Percentiles rank a stretch among this genome's conserved stretches.
These are phyloP conservation scores for Xenus cinereus DNA, from an alignment of 2,113 vertebrate genomes.

Conservation along the genomic window DNA sequence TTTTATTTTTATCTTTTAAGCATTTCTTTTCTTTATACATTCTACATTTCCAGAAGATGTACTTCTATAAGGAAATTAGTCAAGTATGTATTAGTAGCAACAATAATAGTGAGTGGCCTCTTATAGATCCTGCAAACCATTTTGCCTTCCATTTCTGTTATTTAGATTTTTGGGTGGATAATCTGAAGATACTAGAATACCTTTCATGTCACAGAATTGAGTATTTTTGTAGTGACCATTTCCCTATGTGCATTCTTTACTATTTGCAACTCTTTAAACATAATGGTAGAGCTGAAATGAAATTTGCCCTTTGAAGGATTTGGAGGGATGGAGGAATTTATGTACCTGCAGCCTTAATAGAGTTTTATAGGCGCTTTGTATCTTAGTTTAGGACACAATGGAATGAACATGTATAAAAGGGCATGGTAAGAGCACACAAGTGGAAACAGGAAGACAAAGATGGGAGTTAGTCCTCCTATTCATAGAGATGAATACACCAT, in stretches of 20 bases:
- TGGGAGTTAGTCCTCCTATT: not conserved
- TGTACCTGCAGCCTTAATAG: not conserved
- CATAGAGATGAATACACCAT: not conserved
- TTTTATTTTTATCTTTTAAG: not conserved
- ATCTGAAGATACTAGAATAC: not conserved
- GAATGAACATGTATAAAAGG: not conserved
- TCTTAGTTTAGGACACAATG: not conserved
- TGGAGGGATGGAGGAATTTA: fast-evolving
- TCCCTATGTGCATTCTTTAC: fast-evolving
- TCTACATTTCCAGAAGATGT: not conserved
- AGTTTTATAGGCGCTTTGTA: not conserved
- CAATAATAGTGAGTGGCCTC: not conserved
- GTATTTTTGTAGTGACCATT: not conserved
- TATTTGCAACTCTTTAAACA: not conserved
- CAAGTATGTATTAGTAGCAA: not conserved
- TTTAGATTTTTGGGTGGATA: not conserved
- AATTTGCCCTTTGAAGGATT: not conserved
- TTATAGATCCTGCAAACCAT: not conserved
- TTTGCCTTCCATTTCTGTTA: not conserved
- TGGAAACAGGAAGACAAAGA: not conserved
- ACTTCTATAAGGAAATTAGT: not conserved
- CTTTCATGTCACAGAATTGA: not conserved
- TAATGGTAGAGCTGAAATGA: not conserved
- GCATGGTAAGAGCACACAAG: fast-evolving
- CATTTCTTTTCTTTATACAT: fast-evolving